Conservation (phyloP, 2,888 invertebrate genomes). For the Reticulitermes lucifugus region DNA sequence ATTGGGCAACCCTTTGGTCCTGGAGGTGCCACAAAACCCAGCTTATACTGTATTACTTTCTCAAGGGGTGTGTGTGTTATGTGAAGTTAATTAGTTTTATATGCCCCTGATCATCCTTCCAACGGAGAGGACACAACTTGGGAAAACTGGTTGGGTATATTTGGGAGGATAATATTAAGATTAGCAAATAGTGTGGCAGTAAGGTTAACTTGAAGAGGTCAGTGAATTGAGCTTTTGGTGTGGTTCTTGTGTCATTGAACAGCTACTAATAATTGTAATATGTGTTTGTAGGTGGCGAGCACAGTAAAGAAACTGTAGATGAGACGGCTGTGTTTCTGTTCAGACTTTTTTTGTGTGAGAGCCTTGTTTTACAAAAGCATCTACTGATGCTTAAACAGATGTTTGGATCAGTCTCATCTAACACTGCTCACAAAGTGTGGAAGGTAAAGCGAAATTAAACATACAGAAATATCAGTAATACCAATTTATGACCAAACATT, state of each 20-base stretch:
- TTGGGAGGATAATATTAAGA: no score
- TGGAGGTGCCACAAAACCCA: no score
- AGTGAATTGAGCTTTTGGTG: background rate
- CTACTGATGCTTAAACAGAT: slow-evolving; percentile 68
- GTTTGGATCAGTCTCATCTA: slow-evolving; percentile 69
- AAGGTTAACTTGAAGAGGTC: background rate
- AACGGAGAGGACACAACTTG: no score
- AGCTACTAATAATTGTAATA: slow-evolving; percentile 34
- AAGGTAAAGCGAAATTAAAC: background rate
- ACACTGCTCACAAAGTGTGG: slow-evolving; percentile 67
- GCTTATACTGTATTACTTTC: no score
- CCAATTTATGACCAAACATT: background rate
- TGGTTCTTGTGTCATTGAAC: slow-evolving; percentile 53
- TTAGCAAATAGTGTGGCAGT: no score
- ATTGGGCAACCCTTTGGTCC: no score
- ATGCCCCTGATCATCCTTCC: no score
- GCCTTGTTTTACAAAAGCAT: slow-evolving; percentile 70
- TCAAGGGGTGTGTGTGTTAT: no score
- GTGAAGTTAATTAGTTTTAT: no score
- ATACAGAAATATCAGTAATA: background rate
- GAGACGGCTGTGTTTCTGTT: slow-evolving; percentile 73
- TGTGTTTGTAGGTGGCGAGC: slow-evolving; percentile 63
- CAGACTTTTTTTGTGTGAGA: slow-evolving; percentile 71
- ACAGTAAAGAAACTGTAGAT: slow-evolving; percentile 70
- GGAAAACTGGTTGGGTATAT: no score